phyloP scores from a whole-genome alignment of 2,797 vertebrate species.

The Gallinago nigripennis region DNA sequence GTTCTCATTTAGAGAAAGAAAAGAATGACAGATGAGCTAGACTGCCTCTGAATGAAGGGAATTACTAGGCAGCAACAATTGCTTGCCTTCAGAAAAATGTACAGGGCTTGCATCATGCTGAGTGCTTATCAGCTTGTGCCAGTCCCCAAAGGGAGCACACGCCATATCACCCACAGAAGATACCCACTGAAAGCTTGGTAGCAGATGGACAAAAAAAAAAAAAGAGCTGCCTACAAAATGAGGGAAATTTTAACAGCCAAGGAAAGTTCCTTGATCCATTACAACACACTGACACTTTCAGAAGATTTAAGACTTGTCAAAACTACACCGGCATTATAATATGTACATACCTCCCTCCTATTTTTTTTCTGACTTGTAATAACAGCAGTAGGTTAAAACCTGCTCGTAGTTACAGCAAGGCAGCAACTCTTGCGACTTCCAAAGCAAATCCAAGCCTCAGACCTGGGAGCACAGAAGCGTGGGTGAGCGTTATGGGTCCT shows the following conservation, averaged over 20 bases:
- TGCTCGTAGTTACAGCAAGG: background rate
- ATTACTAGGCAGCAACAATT: background rate
- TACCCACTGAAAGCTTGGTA: background rate
- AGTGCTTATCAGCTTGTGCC: background rate
- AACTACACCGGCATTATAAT: background rate
- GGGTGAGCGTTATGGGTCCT: fast-evolving
- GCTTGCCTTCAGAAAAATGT: background rate
- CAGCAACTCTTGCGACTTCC: background rate
- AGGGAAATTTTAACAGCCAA: background rate
- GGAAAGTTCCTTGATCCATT: background rate
- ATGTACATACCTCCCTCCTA: background rate
- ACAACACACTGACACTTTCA: background rate
- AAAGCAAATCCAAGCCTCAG: background rate
- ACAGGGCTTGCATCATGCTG: background rate
- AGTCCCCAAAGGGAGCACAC: background rate
- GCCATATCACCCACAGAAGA: background rate
- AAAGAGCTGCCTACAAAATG: background rate
- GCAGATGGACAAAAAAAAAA: background rate
- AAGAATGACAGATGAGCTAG: fast-evolving
- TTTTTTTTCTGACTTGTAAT: background rate
- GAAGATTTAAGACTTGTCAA: background rate
- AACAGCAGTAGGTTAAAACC: background rate
- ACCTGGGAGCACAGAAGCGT: background rate
- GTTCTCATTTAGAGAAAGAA: background rate
- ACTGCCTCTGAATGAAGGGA: background rate